Evolutionary conservation across 2,797 vertebrate species (phyloP), one percentile per base, ranked within the genome.

Genomic region (Liasis olivaceus): DNA sequence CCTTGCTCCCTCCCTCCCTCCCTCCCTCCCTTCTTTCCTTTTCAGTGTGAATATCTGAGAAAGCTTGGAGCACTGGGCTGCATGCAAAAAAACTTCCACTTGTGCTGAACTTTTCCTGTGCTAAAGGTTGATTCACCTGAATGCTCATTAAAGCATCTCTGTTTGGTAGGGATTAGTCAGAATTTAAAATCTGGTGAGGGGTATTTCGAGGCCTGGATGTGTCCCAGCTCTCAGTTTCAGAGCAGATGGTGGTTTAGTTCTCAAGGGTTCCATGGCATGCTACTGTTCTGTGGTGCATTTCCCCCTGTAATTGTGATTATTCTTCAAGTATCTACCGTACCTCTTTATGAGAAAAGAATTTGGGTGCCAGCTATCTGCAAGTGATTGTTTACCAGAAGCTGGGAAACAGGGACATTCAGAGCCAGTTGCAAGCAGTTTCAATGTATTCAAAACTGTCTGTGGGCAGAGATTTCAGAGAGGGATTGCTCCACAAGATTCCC

Each of bases 1-100:
- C 12, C 9, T 95, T 97, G 90, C n/a, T 26, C 26, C 28, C 14
- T 1, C 4, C 14, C 24, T 13, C 54, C 2, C n/a, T 1, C 66
- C 3, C 17, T 51, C 96, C 96, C 94, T 95, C 97, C 96, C 97
- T 97, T 96, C 94, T 96, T 96, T 96, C 85, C 26, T 89, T 12
- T 51, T 89, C 96, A 97, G 97, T 97, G 97, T 97, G 96, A 96
- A 97, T 96, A 93, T 97, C 96, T 14, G 97, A 95, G 94, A 91
- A 92, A 92, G 95, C 97, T 97, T 42, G 77, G 42, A 42, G 89
- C 13, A 2, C 8, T 98, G 97, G 85, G 93, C 97, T 97, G 97
- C 93, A 94, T 94, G 94, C 95, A 47, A 47, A 97, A 95, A 90
- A 28, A 13, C 0, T 7, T 59, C 5, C 31, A 28, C 90, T n/a